Base-by-base conservation (phyloP, 2,888 invertebrate genomes). In the Hirtodrosophila duncani region DNA sequence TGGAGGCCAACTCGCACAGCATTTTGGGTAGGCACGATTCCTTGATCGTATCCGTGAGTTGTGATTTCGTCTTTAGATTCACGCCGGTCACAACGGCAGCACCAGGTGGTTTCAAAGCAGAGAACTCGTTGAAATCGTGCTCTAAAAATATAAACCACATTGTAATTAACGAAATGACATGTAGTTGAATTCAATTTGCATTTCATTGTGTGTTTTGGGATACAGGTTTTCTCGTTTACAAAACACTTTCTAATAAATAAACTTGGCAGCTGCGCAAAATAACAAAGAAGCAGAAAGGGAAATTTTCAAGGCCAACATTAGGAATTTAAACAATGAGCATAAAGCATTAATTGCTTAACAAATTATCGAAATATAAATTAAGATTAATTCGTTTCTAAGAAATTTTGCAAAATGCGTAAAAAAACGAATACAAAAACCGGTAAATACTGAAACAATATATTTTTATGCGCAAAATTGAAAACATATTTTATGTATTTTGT, bases 11-110 rank as follows among this genome's bases (percentile, higher is more conserved):
- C 66, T 87, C 87, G 48, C 87, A 87, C 0, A 87, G 67, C 84
- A 87, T 84, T 68, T 87, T 87, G 4, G 87, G 87, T 46, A 87
- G 58, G 48, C 87, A 87, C 2, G 86, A 84, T 33, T 87, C 87
- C 49, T 85, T 79, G 24, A 87, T 84, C 51, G 87, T 82, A 55
- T 86, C 85, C 21, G 85, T 78, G 3, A 87, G 56, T 52, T 85
- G 84, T 0, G 79, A 65, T 51, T 85, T 86, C 1, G 63, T 57
- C 41, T 72, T 74, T 3, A 72, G 48, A 13, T 53, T 63, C 0
- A 74, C 81, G 9, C 60, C 74, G 0, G 64, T 56, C 9, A 80
- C 63, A 24, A 62, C 67, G 0, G 56, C 62, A 34, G 45, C 33
- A 9, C 49, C 9, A 1, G 23, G 49, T 3, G 80, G 78, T 36